These are phyloP conservation scores for Pheosia gnoma DNA, from an alignment of 2,888 invertebrate species.

Conservation along the genomic window DNA sequence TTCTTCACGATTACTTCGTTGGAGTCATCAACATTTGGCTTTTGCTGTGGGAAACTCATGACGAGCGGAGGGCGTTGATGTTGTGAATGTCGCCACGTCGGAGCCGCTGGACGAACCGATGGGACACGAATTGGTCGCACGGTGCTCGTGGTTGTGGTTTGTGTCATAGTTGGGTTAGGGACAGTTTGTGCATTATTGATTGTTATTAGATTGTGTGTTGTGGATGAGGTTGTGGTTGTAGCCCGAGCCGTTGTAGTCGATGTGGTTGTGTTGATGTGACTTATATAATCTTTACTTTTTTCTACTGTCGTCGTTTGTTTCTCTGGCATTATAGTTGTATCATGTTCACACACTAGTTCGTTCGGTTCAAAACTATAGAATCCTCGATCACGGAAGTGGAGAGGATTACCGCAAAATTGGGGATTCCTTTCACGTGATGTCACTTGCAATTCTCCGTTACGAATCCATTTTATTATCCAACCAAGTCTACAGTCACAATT, in stretches of 20 bases:
- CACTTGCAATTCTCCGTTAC: constrained; percentile 93
- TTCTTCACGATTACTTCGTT: constrained; percentile 93
- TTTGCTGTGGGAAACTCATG: constrained; percentile 87
- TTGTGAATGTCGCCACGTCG: constrained; percentile 77
- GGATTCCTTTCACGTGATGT: constrained; percentile 96
- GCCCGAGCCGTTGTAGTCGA: constrained; percentile 45
- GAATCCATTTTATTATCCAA: constrained; percentile 96
- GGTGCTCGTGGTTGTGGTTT: constrained; percentile 56
- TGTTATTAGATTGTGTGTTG: constrained; percentile 36
- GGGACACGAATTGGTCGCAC: constrained; percentile 60
- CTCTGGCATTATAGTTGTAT: constrained; percentile 53
- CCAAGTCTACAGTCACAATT: constrained; percentile 94
- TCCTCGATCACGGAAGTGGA: constrained; percentile 90
- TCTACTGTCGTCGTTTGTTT: constrained; percentile 45
- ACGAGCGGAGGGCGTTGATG: constrained; percentile 89
- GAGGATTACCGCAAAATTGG: constrained; percentile 95
- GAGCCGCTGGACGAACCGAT: constrained; percentile 69
- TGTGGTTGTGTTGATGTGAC: constrained; percentile 55
- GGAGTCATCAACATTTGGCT: constrained; percentile 86
- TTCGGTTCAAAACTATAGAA: constrained; percentile 94
- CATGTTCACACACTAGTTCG: constrained; percentile 86
- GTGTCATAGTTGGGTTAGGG: constrained; percentile 52
- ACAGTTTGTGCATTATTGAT: constrained; percentile 33
- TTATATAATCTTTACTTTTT: constrained; percentile 49
- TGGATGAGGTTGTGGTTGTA: constrained; percentile 34